A percentile compares a stretch with the other conserved stretches of the same genome.
These are phyloP conservation scores for Gasteruption jaculator DNA, from an alignment of 2,888 invertebrate genomes.

Conservation along the genomic window DNA sequence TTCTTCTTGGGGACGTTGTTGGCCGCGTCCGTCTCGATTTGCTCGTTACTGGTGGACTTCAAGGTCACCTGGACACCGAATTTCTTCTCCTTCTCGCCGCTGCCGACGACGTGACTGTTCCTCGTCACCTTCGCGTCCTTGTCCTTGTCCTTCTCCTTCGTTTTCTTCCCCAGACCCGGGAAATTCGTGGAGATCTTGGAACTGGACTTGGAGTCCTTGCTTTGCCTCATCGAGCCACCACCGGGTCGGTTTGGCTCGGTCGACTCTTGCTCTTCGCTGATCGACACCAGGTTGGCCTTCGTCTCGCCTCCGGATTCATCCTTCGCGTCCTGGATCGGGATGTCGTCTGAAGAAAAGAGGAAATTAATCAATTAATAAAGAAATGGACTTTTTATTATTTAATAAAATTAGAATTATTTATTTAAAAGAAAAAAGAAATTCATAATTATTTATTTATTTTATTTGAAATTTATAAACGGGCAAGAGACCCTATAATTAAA, in stretches of 20 bases:
- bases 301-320: conserved; percentile 57
- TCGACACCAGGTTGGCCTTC: conserved; percentile 61
- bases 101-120: conserved; percentile 34
- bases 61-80: too few species aligned
- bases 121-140: conserved; percentile 40
- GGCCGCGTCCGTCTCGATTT: conserved; percentile 50
- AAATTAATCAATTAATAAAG: conserved; percentile 7
- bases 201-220: conserved; percentile 55
- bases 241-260: conserved; percentile 52
- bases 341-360: conserved; percentile 76
- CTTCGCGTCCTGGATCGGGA: conserved; percentile 76
- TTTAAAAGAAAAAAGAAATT: conserved; percentile 13
- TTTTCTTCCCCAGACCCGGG: conserved; percentile 64
- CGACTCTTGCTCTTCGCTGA: conserved; percentile 65
- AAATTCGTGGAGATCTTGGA: conserved; percentile 59
- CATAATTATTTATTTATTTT: too few species aligned
- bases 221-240: conserved; percentile 56
- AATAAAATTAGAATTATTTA: conserved; percentile 13
- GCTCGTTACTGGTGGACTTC: too few species aligned
- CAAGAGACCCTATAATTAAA: too few species aligned
- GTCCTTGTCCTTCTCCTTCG: conserved; percentile 50
- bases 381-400: background rate
- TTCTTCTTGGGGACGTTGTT: conserved; percentile 50
- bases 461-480: background rate
- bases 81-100: conserved; percentile 52